Evolutionary conservation across 2,797 vertebrate genomes (phyloP).

Genomic region (Crypturellus tataupa): DNA sequence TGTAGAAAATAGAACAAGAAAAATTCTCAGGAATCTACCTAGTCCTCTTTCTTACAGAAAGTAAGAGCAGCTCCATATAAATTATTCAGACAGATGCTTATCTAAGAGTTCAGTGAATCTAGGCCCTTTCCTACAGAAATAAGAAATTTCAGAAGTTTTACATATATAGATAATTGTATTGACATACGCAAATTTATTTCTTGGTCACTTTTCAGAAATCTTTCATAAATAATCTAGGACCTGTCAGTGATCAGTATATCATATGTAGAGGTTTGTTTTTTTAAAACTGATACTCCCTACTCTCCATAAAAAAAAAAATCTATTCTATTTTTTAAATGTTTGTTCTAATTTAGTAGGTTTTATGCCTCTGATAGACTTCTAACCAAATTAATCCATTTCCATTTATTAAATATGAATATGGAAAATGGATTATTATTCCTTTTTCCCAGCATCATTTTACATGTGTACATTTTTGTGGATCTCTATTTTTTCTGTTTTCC

Average conservation of each 20-base stretch:
- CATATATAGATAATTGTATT: fast-evolving
- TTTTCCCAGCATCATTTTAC: neutral
- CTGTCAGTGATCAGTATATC: neutral
- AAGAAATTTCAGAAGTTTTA: neutral
- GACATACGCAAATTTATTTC: neutral
- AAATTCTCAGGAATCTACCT: neutral
- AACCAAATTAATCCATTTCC: neutral
- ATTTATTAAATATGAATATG: neutral
- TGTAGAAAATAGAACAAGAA: neutral
- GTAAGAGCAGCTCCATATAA: neutral
- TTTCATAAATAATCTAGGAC: neutral
- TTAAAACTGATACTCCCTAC: neutral
- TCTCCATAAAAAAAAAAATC: neutral
- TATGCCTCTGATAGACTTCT: neutral
- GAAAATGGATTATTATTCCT: neutral
- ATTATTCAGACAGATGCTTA: neutral
- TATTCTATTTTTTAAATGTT: neutral
- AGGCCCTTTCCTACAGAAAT: neutral
- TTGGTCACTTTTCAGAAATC: neutral
- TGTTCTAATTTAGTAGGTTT: neutral
- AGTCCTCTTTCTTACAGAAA: neutral
- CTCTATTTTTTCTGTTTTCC: neutral
- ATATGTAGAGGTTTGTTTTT: neutral
- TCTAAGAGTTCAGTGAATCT: neutral
- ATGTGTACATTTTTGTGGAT: neutral